A percentile compares a stretch with the other conserved stretches of the same genome.
These are phyloP conservation scores for Stratiolaelaps scimitus DNA, from an alignment of 1,140 invertebrate genomes.

Conservation along the genomic window DNA sequence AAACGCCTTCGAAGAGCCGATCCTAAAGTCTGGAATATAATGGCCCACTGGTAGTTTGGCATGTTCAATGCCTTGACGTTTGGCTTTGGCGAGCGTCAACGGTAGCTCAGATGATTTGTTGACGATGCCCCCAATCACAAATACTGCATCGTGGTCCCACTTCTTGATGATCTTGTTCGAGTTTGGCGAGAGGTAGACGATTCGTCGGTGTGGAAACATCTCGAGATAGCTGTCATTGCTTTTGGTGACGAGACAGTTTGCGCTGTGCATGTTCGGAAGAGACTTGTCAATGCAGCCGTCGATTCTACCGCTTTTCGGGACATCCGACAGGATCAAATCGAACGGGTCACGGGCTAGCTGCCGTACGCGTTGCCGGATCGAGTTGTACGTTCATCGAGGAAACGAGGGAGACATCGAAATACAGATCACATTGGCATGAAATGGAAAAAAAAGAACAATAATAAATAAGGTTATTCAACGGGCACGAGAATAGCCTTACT, in stretches of 20 bases:
- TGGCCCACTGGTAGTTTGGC: slow-evolving; percentile 63
- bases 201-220: slow-evolving; percentile 59
- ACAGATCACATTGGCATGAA: no score
- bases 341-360: no score
- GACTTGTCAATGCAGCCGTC: no score
- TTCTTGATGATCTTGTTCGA: slow-evolving; percentile 51
- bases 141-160: slow-evolving; percentile 62
- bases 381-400: no score
- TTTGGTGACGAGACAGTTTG: slow-evolving; percentile 38
- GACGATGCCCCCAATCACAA: slow-evolving; percentile 58
- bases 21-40: slow-evolving; percentile 46
- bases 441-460: no score
- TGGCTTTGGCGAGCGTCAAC: slow-evolving; percentile 70
- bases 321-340: no score
- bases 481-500: no score
- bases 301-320: no score
- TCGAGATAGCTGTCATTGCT: slow-evolving; percentile 63
- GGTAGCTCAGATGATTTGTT: slow-evolving; percentile 50
- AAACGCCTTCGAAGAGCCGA: not conserved
- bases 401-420: no score
- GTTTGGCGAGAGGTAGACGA: slow-evolving; percentile 78
- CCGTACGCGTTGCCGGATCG: no score
- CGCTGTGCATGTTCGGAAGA: no score
- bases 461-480: no score
- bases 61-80: slow-evolving; percentile 59